Evolutionary conservation across 2,113 vertebrate genomes (phyloP).

Genomic region (Isichthys henryi): DNA sequence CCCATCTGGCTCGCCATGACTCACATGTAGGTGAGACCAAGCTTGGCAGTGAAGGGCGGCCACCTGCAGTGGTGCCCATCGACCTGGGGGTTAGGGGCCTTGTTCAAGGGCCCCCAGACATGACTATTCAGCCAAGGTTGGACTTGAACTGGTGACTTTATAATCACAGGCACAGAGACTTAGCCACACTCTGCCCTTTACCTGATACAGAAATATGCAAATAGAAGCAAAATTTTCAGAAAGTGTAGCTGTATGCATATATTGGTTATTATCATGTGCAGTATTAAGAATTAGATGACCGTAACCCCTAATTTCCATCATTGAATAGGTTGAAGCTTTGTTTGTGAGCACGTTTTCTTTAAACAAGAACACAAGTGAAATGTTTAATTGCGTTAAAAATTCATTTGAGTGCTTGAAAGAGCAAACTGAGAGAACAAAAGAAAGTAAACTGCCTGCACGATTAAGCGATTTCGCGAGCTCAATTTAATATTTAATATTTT

Average conservation of each 20-base stretch:
- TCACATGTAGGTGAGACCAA: neutral
- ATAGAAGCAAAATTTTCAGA: neutral
- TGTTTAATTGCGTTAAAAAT: neutral
- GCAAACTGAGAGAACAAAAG: too few relatives aligned
- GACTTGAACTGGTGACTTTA: neutral
- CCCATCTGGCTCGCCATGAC: neutral
- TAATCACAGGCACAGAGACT: neutral
- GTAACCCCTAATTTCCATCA: neutral
- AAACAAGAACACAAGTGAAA: neutral
- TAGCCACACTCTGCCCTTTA: neutral
- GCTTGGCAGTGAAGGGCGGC: neutral
- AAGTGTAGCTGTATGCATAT: too few relatives aligned
- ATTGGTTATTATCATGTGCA: too few relatives aligned
- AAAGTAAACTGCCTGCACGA: neutral
- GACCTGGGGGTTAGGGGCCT: neutral
- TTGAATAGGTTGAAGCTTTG: neutral
- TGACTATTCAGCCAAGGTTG: neutral
- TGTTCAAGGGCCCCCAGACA: neutral
- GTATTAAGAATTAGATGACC: neutral
- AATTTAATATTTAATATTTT: neutral
- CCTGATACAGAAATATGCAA: neutral
- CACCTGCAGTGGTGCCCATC: neutral
- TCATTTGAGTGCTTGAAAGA: too few relatives aligned
- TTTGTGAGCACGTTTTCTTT: neutral
- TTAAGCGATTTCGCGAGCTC: neutral